phyloP scores from a whole-genome alignment of 2,113 vertebrate species.

The Halcyon malimbica region DNA sequence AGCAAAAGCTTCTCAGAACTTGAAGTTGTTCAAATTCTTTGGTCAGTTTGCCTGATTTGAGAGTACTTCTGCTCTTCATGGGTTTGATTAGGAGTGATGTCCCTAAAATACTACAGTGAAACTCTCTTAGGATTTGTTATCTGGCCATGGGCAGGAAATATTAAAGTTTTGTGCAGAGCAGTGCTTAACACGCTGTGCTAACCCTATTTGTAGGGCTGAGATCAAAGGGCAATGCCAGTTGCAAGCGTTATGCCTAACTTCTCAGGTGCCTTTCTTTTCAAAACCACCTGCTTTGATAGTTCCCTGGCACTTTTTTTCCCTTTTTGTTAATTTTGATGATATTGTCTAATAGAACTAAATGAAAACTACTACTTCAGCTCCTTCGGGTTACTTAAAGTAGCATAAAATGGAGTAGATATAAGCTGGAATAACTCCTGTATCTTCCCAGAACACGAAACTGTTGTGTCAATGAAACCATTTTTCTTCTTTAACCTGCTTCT shows the following conservation, averaged over 20 bases:
- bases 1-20: not conserved
- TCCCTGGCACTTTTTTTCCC: accelerated
- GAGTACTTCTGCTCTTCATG: not conserved
- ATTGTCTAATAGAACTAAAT: not conserved
- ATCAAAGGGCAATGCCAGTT: not conserved
- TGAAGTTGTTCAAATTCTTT: not conserved
- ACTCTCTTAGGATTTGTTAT: not conserved
- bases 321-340: not conserved
- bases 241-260: too few species aligned
- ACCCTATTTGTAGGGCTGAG: not conserved
- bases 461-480: not conserved
- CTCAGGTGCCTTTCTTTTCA: not conserved
- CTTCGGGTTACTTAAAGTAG: not conserved
- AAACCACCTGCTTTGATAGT: not conserved
- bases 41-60: not conserved
- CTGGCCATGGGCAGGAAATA: not conserved
- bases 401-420: not conserved
- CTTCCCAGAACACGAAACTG: not conserved
- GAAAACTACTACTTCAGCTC: not conserved
- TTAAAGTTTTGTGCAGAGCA: not conserved
- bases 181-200: not conserved
- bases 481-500: slow-evolving; percentile 4
- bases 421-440: not conserved
- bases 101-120: not conserved
- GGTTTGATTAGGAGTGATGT: not conserved